These are phyloP conservation scores for Xylocampa areola DNA, from an alignment of 2,888 invertebrate genomes.

Conservation along the genomic window DNA sequence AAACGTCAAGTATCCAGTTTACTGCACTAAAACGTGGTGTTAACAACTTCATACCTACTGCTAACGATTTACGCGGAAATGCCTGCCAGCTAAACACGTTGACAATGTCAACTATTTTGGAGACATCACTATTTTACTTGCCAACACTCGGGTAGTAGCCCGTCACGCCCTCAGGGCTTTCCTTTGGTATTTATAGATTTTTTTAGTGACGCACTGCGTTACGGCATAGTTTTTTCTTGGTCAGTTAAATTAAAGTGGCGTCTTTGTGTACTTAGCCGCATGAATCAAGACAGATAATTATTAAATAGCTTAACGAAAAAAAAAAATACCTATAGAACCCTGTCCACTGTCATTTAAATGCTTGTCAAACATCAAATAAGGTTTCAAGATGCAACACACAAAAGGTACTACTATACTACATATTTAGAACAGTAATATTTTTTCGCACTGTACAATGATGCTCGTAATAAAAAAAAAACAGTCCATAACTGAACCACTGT, in stretches of 20 bases:
- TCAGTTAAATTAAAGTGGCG: slow-evolving; percentile 19
- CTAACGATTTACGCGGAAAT: slow-evolving; percentile 73
- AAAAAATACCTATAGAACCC: too few relatives aligned
- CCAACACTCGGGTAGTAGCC: slow-evolving; percentile 66
- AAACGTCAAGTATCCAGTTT: slow-evolving; percentile 23
- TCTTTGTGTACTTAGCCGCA: background rate
- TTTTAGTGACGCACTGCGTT: slow-evolving; percentile 48
- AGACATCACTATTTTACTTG: slow-evolving; percentile 71
- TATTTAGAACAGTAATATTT: slow-evolving; percentile 10
- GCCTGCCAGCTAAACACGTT: slow-evolving; percentile 71
- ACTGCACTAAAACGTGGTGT: slow-evolving; percentile 30
- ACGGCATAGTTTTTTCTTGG: slow-evolving; percentile 24
- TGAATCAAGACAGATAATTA: background rate
- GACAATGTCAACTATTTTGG: slow-evolving; percentile 83
- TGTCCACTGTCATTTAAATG: too few relatives aligned
- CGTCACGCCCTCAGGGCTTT: slow-evolving; percentile 72
- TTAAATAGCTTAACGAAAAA: too few relatives aligned
- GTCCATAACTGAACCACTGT: too few relatives aligned
- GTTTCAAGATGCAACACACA: too few relatives aligned
- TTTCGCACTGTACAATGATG: slow-evolving; percentile 19
- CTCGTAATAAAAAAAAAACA: too few relatives aligned
- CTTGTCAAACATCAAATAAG: too few relatives aligned
- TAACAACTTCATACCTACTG: slow-evolving; percentile 31
- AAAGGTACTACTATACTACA: too few relatives aligned
- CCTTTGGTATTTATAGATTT: slow-evolving; percentile 68